Conservation (phyloP, 2,888 invertebrate genomes). For the Dolichomitus sp. region DNA sequence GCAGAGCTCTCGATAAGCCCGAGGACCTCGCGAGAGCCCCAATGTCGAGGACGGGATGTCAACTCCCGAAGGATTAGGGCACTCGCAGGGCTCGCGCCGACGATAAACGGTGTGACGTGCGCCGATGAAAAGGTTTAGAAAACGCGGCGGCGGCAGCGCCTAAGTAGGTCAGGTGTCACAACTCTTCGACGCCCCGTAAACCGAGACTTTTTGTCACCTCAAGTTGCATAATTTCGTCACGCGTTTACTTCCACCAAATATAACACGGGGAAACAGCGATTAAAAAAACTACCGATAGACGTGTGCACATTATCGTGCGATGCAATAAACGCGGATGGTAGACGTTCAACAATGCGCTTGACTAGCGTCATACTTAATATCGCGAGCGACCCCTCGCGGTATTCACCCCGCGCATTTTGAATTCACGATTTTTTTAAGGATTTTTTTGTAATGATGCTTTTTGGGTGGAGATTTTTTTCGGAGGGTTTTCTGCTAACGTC, state of each 20-base stretch:
- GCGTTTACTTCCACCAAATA: conserved; percentile 79
- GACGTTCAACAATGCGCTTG: conserved; percentile 81
- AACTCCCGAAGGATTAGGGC: not conserved
- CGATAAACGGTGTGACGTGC: not conserved
- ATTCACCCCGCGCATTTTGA: conserved; percentile 71
- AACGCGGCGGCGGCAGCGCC: conserved; percentile 54
- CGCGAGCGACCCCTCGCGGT: conserved; percentile 58
- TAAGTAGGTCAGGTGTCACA: conserved; percentile 84
- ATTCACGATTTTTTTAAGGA: not conserved
- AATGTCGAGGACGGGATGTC: conserved; percentile 10
- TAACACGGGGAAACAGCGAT: conserved; percentile 65
- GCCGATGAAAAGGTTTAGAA: conserved; percentile 50
- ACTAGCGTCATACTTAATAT: conserved; percentile 79
- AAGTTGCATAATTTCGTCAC: conserved; percentile 81
- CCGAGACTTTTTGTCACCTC: conserved; percentile 75
- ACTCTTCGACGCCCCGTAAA: conserved; percentile 75
- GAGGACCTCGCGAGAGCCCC: not conserved
- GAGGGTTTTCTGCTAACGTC: too few species aligned
- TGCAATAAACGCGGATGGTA: conserved; percentile 74
- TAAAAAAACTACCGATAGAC: conserved; percentile 39
- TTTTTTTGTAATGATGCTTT: not conserved
- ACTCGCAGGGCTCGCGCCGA: not conserved
- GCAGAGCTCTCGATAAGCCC: not conserved
- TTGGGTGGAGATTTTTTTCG: not conserved
- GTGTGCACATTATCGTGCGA: conserved; percentile 70